Percentiles rank a stretch among this genome's conserved stretches.
Evolutionary conservation across 2,113 vertebrate species (phyloP).

Genomic region (Gila orcuttii): DNA sequence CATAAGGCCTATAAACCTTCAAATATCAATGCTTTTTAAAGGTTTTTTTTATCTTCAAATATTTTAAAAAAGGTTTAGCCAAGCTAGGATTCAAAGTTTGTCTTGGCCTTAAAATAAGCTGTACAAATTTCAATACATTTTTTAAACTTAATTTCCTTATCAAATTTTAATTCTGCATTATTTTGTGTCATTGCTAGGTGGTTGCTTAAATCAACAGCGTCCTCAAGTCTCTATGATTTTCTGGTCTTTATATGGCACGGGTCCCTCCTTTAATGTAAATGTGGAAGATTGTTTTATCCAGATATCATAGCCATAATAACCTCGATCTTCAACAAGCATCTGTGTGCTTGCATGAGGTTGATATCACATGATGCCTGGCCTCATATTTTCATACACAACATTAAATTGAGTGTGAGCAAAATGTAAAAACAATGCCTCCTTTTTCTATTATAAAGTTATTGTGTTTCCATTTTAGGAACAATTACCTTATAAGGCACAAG

Average conservation of each 20-base stretch:
- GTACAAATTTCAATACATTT: too few species aligned
- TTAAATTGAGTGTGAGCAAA: background rate
- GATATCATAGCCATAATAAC: background rate
- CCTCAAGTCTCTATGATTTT: background rate
- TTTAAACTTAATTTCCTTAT: background rate
- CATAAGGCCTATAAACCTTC: too few species aligned
- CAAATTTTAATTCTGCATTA: background rate
- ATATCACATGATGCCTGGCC: background rate
- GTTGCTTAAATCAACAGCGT: background rate
- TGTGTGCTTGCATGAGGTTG: background rate
- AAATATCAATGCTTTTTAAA: too few species aligned
- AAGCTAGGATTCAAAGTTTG: too few species aligned
- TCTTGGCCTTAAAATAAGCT: too few species aligned
- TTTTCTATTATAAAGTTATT: background rate
- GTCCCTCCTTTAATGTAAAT: background rate
- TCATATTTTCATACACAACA: background rate
- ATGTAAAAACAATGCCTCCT: background rate
- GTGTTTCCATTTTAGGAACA: slow-evolving; percentile 10
- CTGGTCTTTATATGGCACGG: background rate
- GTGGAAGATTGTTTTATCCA: background rate
- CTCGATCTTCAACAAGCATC: background rate
- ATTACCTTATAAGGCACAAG: background rate
- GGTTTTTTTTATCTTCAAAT: too few species aligned
- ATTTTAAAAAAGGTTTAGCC: too few species aligned
- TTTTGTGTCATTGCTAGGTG: background rate